These are phyloP conservation scores for Puntigrus tetrazona DNA, from an alignment of 2,113 vertebrate genomes.

Conservation along the genomic window DNA sequence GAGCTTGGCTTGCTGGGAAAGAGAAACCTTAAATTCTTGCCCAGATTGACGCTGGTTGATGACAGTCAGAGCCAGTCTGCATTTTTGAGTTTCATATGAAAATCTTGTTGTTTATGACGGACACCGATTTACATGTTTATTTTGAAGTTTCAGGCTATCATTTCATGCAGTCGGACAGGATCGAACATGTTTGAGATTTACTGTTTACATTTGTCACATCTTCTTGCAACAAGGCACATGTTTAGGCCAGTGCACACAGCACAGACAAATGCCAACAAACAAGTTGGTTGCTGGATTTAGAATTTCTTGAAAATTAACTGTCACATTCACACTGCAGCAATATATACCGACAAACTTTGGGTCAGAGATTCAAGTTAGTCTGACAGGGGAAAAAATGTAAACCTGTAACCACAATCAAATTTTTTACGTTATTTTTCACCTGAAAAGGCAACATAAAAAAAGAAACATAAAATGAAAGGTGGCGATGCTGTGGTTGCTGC, in stretches of 20 bases:
- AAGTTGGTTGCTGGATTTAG: no score
- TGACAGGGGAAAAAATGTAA: background rate
- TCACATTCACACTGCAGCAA: background rate
- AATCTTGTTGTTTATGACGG: background rate
- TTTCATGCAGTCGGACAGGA: background rate
- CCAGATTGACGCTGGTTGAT: background rate
- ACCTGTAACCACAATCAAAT: background rate
- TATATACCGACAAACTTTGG: no score
- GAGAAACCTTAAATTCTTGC: background rate
- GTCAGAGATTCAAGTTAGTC: no score
- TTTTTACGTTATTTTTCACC: no score
- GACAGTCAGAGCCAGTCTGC: background rate
- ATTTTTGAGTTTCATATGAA: background rate
- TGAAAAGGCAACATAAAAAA: no score
- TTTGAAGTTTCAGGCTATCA: background rate
- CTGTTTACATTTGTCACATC: background rate
- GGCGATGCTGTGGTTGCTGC: no score
- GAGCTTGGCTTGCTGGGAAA: no score
- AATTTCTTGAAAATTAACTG: background rate
- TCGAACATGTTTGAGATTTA: background rate
- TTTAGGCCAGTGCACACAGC: background rate
- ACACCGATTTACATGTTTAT: background rate
- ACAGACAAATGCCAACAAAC: no score
- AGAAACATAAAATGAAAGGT: no score
- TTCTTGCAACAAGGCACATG: background rate